phyloP scores from a whole-genome alignment of 1,140 invertebrate species.

The Orussus abietinus region DNA sequence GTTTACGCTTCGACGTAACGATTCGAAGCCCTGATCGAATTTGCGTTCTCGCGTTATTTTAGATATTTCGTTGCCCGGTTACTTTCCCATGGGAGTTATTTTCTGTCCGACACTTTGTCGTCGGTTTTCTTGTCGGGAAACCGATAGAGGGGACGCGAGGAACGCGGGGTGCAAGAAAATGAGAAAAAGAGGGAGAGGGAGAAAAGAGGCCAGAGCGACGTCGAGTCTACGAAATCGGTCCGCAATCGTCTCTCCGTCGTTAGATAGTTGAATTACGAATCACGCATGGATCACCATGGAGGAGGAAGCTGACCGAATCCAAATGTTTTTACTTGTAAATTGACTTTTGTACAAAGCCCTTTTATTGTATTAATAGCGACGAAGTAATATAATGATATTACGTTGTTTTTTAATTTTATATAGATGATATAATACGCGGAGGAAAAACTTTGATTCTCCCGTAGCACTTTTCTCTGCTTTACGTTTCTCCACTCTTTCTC shows the following conservation, averaged over 20 bases:
- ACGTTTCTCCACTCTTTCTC: slow-evolving; percentile 14
- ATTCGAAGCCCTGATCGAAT: too few relatives aligned
- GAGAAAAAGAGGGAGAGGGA: slow-evolving; percentile 7
- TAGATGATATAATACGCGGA: slow-evolving; percentile 21
- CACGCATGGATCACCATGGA: too few relatives aligned
- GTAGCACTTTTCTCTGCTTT: slow-evolving; percentile 2
- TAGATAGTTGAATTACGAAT: slow-evolving; percentile 44
- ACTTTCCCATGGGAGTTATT: too few relatives aligned
- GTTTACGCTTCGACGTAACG: too few relatives aligned
- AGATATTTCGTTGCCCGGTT: too few relatives aligned
- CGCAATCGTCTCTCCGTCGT: slow-evolving; percentile 35
- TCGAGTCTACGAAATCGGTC: slow-evolving; percentile 18
- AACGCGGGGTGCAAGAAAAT: neutral
- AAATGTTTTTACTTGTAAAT: slow-evolving; percentile 54
- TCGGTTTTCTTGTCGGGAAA: too few relatives aligned
- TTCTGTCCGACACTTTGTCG: too few relatives aligned
- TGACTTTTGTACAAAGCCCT: slow-evolving; percentile 54
- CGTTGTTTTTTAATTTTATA: slow-evolving; percentile 55
- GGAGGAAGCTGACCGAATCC: too few relatives aligned
- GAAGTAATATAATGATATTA: slow-evolving; percentile 50
- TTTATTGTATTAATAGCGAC: slow-evolving; percentile 48
- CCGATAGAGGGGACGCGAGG: too few relatives aligned
- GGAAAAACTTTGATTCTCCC: slow-evolving; percentile 1
- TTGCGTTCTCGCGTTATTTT: too few relatives aligned
- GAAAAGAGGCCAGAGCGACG: slow-evolving; percentile 19